These are phyloP conservation scores for Penaeus vannamei DNA, from an alignment of 1,140 invertebrate species.

Conservation along the genomic window DNA sequence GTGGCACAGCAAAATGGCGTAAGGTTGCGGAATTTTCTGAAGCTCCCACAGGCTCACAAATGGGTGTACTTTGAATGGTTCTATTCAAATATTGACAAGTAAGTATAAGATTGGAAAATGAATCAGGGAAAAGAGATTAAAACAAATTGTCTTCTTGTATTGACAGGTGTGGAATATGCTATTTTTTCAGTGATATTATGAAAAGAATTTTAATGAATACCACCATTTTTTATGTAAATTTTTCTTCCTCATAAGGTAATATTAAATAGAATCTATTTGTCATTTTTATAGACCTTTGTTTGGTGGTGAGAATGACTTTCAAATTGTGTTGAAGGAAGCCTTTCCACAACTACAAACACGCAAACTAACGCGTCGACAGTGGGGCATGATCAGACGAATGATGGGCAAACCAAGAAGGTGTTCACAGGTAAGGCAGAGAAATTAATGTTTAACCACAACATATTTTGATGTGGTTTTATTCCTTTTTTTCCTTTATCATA, in stretches of 20 bases:
- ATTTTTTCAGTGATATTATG: background rate
- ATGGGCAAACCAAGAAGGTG: constrained; percentile 98
- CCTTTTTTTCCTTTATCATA: too few relatives aligned
- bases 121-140: background rate
- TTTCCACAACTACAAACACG: constrained; percentile 93
- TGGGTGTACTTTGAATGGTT: constrained; percentile 99
- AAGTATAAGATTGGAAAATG: constrained; percentile 70
- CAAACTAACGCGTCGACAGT: constrained; percentile 90
- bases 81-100: constrained; percentile 96
- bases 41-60: constrained; percentile 98
- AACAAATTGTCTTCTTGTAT: background rate
- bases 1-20: constrained; percentile 91
- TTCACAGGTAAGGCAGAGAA: constrained; percentile 76
- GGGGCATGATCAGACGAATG: constrained; percentile 94
- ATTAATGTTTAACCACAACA: background rate
- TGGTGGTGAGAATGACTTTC: constrained; percentile 85
- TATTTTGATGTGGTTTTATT: too few relatives aligned
- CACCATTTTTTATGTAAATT: too few relatives aligned
- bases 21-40: constrained; percentile 93
- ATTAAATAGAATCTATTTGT: background rate
- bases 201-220: background rate
- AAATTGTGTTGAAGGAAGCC: constrained; percentile 64
- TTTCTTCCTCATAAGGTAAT: background rate
- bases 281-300: constrained; percentile 84
- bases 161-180: constrained; percentile 29